Evolutionary conservation across 2,113 vertebrate species (phyloP), one percentile per base, ranked within the genome.

Genomic region (Rafetus swinhoei): DNA sequence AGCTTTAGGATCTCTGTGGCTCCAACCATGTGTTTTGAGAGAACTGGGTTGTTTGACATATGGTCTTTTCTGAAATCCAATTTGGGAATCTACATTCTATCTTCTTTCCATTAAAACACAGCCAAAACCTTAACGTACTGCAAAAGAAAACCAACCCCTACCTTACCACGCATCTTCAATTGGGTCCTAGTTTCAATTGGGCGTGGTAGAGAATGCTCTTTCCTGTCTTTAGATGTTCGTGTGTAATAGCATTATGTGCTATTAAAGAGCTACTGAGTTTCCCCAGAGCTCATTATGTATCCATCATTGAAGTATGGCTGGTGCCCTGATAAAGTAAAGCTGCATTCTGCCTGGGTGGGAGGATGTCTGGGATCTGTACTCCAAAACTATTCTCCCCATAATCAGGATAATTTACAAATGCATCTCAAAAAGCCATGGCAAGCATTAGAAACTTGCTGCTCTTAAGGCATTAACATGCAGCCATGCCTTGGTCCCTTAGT

Each of bases 331-430:
- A 14, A 84, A 80, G 16, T 86, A 24, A 57, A 84, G 72, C 74
- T 27, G 24, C 72, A 89, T 94, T 84, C 32, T 76, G 60, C 21
- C n/a, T 85, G 3, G 27, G 18, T 94, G 59, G 57, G 89, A 45
- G 18, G 35, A 93, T 82, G 59, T 32, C 2, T 86, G 45, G 24
- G 16, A 32, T 93, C 65, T 72, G n/a, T 35, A 35, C 19, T 72
- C 65, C 65, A 72, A 14, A 72, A 19, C 19, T 72, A 35, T 72
- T 72, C 65, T 72, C 65, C 16, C 35, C 32, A 35, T 72, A 72
- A 72, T 79, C 24, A 91, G 85, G 76, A 79, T 90, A 56, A 65
- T 88, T 89, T 89, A 10, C 87, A 80, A 53, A 79, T 74, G 27
- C 35, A 12, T 65, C 82, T 81, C 52, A 82, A 80, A 32, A 53